These are phyloP conservation scores for Microctenopoma steveboyesi DNA, from an alignment of 2,797 vertebrate species.

Conservation along the genomic window DNA sequence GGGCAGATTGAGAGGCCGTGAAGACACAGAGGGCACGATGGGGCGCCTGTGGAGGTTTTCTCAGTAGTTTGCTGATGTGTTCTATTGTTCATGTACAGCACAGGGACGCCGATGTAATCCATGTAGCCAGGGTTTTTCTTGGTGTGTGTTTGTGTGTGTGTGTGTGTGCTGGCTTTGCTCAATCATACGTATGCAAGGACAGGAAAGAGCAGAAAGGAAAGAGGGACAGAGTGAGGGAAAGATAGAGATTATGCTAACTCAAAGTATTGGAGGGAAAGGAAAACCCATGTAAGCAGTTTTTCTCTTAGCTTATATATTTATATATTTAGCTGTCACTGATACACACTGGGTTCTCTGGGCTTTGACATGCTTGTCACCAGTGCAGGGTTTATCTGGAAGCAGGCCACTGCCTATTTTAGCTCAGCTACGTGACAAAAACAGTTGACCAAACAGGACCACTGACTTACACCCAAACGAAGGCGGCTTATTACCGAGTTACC, in stretches of 20 bases:
- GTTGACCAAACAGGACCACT: slow-evolving; percentile 39
- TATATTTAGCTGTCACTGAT: slow-evolving; percentile 75
- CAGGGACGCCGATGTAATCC: slow-evolving; percentile 30
- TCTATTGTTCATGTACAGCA: slow-evolving; percentile 66
- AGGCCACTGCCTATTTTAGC: slow-evolving; percentile 59
- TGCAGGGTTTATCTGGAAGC: slow-evolving; percentile 54
- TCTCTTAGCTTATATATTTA: slow-evolving; percentile 68
- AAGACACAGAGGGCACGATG: slow-evolving; percentile 61
- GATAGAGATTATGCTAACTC: slow-evolving; percentile 78
- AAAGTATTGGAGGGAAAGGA: slow-evolving; percentile 73
- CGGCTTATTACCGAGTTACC: slow-evolving; percentile 2
- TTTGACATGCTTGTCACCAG: slow-evolving; percentile 69
- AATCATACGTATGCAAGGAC: slow-evolving; percentile 62
- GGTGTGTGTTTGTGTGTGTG: slow-evolving; percentile 13
- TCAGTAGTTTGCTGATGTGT: slow-evolving; percentile 65
- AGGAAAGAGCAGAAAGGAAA: slow-evolving; percentile 65
- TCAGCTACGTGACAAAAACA: slow-evolving; percentile 35
- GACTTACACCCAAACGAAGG: slow-evolving; percentile 29
- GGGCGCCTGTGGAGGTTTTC: slow-evolving; percentile 57
- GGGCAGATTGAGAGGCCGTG: slow-evolving; percentile 65
- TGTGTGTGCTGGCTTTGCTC: slow-evolving; percentile 51
- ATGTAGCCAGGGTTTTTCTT: slow-evolving; percentile 19
- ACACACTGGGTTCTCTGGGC: slow-evolving; percentile 48
- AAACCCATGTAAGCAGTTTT: slow-evolving; percentile 80
- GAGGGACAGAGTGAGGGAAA: slow-evolving; percentile 37